These are phyloP conservation scores for Lagorchestes hirsutus DNA, from an alignment of 2,797 vertebrate genomes.

Conservation along the genomic window DNA sequence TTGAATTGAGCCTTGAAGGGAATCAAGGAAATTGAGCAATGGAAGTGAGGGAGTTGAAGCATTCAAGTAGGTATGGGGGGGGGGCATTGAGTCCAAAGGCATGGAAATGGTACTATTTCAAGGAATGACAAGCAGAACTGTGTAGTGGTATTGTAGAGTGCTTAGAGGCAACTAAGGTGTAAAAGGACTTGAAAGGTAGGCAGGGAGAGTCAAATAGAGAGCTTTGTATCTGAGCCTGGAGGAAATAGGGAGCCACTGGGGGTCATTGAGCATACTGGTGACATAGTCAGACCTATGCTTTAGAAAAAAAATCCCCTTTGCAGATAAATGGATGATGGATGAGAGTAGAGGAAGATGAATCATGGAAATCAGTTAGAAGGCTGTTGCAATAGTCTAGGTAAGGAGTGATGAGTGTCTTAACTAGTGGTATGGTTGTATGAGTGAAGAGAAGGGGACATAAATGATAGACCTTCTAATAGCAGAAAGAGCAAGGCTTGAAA, in stretches of 20 bases:
- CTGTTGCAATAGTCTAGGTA: not conserved
- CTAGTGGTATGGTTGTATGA: not conserved
- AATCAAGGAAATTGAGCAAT: not conserved
- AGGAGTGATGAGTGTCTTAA: not conserved
- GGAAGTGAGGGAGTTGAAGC: not conserved
- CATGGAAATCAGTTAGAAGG: not conserved
- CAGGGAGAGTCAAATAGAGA: not conserved
- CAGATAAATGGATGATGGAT: not conserved
- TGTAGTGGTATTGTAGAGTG: not conserved
- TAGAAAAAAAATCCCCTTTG: not conserved
- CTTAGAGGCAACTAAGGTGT: not conserved
- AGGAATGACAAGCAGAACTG: not conserved
- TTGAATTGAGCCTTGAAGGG: not conserved
- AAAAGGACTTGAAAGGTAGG: not conserved
- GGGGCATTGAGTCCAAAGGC: not conserved
- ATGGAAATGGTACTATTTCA: not conserved
- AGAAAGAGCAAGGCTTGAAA: not conserved
- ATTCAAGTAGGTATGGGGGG: not conserved
- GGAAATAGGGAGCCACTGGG: not conserved
- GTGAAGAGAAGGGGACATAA: not conserved
- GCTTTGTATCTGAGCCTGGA: not conserved
- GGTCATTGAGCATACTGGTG: not conserved
- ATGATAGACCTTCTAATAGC: not conserved
- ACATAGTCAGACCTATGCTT: not conserved
- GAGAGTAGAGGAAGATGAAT: not conserved